Evolutionary conservation across 1,140 invertebrate species (phyloP).

Genomic region (Danaus melanippus): DNA sequence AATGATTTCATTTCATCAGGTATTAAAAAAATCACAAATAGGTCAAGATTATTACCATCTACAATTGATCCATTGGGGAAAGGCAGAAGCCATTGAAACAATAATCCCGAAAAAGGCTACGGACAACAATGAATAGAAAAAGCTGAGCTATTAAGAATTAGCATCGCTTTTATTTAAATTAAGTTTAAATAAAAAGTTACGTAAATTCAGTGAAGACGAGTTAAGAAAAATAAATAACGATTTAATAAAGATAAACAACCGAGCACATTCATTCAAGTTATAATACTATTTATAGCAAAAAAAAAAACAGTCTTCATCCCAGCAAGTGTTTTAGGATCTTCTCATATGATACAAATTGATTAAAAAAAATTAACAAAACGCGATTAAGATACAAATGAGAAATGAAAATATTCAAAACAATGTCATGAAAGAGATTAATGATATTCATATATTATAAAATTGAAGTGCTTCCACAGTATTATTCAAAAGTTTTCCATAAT

Average conservation of each 20-base stretch:
- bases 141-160: conserved; percentile 15
- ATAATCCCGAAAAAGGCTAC: conserved; percentile 28
- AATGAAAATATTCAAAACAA: conserved; percentile 1
- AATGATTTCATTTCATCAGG: neutral
- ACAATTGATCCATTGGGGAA: conserved; percentile 24
- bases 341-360: too few relatives aligned
- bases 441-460: too few relatives aligned
- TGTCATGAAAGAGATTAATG: too few relatives aligned
- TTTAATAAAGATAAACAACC: too few relatives aligned
- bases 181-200: conserved; percentile 16
- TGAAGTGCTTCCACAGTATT: conserved; percentile 31
- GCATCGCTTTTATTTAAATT: conserved; percentile 51
- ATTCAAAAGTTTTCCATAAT: conserved; percentile 64
- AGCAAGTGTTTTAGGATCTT: too few relatives aligned
- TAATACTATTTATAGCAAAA: too few relatives aligned
- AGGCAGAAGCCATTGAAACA: conserved; percentile 37
- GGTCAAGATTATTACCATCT: conserved; percentile 14
- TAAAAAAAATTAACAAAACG: neutral
- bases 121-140: conserved; percentile 36
- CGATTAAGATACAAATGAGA: conserved; percentile 17
- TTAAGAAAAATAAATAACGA: too few relatives aligned
- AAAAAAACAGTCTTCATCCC: too few relatives aligned
- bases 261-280: too few relatives aligned
- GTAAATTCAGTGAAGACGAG: too few relatives aligned
- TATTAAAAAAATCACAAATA: conserved; percentile 4